phyloP scores from a whole-genome alignment of 2,888 invertebrate genomes.

The Xanthorhoe designata region DNA sequence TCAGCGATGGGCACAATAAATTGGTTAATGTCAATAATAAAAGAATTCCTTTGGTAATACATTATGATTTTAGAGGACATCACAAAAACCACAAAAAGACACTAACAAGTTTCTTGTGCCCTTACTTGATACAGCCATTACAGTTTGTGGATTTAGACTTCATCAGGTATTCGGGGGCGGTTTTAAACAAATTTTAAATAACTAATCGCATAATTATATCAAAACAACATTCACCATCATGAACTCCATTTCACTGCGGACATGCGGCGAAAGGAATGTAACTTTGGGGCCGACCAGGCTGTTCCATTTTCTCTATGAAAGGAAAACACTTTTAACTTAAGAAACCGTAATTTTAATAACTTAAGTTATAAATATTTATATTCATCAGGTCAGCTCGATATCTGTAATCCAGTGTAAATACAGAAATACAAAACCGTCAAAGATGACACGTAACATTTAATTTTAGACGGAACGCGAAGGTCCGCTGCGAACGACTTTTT shows the following conservation, averaged over 20 bases:
- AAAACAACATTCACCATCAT: slow-evolving; percentile 79
- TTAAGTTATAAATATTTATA: slow-evolving; percentile 87
- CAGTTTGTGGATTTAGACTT: slow-evolving; percentile 68
- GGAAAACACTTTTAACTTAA: slow-evolving; percentile 87
- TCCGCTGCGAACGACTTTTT: slow-evolving; percentile 86
- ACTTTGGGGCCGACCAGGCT: slow-evolving; percentile 81
- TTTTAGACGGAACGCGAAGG: slow-evolving; percentile 85
- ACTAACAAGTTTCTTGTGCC: slow-evolving; percentile 85
- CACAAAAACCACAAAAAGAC: slow-evolving; percentile 77
- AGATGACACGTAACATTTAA: slow-evolving; percentile 87
- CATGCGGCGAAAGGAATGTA: slow-evolving; percentile 84
- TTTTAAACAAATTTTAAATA: slow-evolving; percentile 71
- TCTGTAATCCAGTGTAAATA: slow-evolving; percentile 87
- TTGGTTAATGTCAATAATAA: slow-evolving; percentile 80
- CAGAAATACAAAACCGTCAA: slow-evolving; percentile 87
- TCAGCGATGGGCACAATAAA: slow-evolving; percentile 82
- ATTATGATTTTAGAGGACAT: slow-evolving; percentile 68
- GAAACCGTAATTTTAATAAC: slow-evolving; percentile 87
- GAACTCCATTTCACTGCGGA: slow-evolving; percentile 82
- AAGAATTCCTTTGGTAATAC: slow-evolving; percentile 76
- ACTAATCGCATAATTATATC: slow-evolving; percentile 72
- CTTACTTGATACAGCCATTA: slow-evolving; percentile 81
- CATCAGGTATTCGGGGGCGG: slow-evolving; percentile 67
- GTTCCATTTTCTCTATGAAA: slow-evolving; percentile 73
- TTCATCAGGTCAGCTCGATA: slow-evolving; percentile 87